These are phyloP conservation scores for Adelosebastes latens DNA, from an alignment of 2,797 vertebrate genomes.

Conservation along the genomic window DNA sequence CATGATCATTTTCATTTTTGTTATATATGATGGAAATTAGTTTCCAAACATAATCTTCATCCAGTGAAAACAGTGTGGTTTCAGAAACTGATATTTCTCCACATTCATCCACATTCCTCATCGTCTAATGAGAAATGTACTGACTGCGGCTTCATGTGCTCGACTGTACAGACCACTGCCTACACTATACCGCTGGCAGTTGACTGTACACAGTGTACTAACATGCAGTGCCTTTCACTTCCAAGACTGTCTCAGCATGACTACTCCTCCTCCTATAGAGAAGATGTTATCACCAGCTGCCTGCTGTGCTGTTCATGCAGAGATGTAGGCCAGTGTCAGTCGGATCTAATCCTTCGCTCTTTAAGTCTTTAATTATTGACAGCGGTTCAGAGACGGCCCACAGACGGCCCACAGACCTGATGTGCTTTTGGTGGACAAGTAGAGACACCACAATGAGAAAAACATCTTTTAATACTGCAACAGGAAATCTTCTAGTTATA, in stretches of 20 bases:
- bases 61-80: background rate
- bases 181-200: background rate
- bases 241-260: conserved; percentile 20
- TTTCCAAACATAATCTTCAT: background rate
- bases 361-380: conserved; percentile 47
- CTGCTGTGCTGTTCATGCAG: conserved; percentile 39
- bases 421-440: background rate
- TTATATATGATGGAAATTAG: background rate
- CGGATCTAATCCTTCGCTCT: conserved; percentile 36
- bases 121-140: background rate
- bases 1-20: background rate
- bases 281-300: conserved; percentile 44
- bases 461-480: background rate
- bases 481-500: background rate
- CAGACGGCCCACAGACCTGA: background rate
- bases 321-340: conserved; percentile 28
- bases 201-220: background rate
- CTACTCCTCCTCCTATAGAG: conserved; percentile 30
- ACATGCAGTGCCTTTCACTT: background rate
- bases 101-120: no score
- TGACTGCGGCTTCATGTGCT: background rate
- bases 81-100: background rate
- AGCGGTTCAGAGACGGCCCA: conserved; percentile 25
- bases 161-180: background rate
- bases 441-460: background rate